Evolutionary conservation across 1,140 invertebrate genomes (phyloP).

Genomic region (Drosophila rufa): DNA sequence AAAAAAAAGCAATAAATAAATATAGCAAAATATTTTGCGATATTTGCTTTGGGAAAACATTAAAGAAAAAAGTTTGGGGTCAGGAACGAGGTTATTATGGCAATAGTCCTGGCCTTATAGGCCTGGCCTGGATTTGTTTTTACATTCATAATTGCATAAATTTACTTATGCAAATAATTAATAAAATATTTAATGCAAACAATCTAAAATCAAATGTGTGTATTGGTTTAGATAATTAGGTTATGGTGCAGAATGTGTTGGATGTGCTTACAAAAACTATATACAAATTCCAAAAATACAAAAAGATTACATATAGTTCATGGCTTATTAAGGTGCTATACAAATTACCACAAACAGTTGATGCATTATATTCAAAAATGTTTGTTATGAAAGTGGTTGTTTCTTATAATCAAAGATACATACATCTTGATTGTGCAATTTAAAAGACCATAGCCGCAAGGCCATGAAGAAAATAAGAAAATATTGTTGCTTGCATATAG

Average conservation of each 20-base stretch:
- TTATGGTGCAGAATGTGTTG: slow-evolving; percentile 26
- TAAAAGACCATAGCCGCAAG: slow-evolving; percentile 29
- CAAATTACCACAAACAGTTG: slow-evolving; percentile 83
- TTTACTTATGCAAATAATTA: slow-evolving; percentile 82
- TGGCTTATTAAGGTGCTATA: slow-evolving; percentile 71
- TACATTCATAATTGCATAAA: slow-evolving; percentile 81
- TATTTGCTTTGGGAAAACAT: slow-evolving; percentile 63
- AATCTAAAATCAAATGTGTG: slow-evolving; percentile 64
- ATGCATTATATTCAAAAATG: slow-evolving; percentile 78
- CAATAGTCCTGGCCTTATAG: slow-evolving; percentile 23
- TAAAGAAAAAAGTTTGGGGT: slow-evolving; percentile 13
- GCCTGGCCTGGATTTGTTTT: slow-evolving; percentile 52
- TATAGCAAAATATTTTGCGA: slow-evolving; percentile 69
- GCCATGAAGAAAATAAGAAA: slow-evolving; percentile 65
- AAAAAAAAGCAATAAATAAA: slow-evolving; percentile 75
- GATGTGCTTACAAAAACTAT: slow-evolving; percentile 49
- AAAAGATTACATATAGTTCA: slow-evolving; percentile 67
- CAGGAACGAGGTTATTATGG: slow-evolving; percentile 23
- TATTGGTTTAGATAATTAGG: slow-evolving; percentile 60
- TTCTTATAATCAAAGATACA: slow-evolving; percentile 36
- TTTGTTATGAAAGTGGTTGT: slow-evolving; percentile 60
- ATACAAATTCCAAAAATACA: slow-evolving; percentile 64
- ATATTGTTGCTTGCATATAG: slow-evolving; percentile 59
- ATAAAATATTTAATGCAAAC: slow-evolving; percentile 77
- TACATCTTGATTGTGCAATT: slow-evolving; percentile 51